Base-by-base conservation (phyloP, 1,140 invertebrate species). In the Agrypnia vestita region DNA sequence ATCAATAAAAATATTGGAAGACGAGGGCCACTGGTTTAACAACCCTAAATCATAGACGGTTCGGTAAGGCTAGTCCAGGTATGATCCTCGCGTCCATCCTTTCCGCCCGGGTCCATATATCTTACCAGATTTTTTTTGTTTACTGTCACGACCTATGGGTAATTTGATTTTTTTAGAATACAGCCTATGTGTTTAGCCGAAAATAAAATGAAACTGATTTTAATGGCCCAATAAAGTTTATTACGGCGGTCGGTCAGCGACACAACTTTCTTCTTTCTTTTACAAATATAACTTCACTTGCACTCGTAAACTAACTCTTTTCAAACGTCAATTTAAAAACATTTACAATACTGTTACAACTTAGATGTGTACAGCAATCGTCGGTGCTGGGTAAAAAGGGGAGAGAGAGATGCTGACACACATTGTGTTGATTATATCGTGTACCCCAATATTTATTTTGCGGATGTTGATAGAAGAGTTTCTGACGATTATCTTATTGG, bases 151-250 rank as follows among this genome's bases (percentile, higher is more conserved):
- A 72, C 69, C 69, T 53, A 25, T 10, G 69, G 46, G 47, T 72
- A 72, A 72, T 72, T 72, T 53, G 46, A 53, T 72, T 35, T 53
- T 72, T 72, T 72, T 72, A 72, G 46, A 72, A 49, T 49, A 72
- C 69, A 35, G 11, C 69, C 46, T 53, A 72, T 72, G 69, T 72
- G 69, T 72, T 72, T 72, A 72, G 25, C 69, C 69, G 69, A 72
- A 72, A 53, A 72, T 53, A 72, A 72, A 53, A 49, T 72, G n/a
- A 72, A 72, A 53, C 69, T 53, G 69, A 72, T 72, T 72, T 72
- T 53, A 72, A 72, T 72, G 12, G 25, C 49, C 44, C 69, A 72
- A 72, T 72, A 72, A 72, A 72, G 44, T 72, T 72, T 72, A 72
- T 72, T 72, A 35, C 69, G 19, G 49, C 69, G 19, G 69, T 21